These are phyloP conservation scores for Podarcis muralis DNA, from an alignment of 2,113 vertebrate genomes.

Conservation along the genomic window DNA sequence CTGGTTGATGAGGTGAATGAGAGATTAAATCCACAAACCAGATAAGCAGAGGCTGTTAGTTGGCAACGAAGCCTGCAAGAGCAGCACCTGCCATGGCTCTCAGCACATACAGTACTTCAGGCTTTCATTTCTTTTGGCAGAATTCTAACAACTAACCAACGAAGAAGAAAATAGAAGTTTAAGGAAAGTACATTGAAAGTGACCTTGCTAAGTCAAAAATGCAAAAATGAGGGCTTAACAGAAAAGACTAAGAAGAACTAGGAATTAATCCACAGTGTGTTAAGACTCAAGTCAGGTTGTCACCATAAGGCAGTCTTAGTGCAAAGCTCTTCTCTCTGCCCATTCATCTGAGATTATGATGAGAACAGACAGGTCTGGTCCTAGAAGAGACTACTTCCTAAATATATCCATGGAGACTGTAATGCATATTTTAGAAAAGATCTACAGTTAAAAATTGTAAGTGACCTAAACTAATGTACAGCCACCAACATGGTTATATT, in stretches of 20 bases:
- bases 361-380: slow-evolving; percentile 40
- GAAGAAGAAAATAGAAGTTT: not conserved
- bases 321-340: slow-evolving; percentile 12
- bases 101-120: slow-evolving; percentile 12
- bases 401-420: slow-evolving; percentile 7
- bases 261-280: slow-evolving; percentile 28
- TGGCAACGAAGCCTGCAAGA: slow-evolving; percentile 34
- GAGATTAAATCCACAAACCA: not conserved
- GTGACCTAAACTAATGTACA: not conserved
- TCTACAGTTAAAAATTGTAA: not conserved
- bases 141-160: not conserved
- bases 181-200: not conserved
- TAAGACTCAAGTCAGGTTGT: slow-evolving; percentile 31
- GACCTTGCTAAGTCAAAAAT: not conserved
- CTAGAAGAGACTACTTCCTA: slow-evolving; percentile 33
- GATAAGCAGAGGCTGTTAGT: not conserved
- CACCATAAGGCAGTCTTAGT: slow-evolving; percentile 61
- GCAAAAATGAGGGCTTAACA: not conserved
- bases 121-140: slow-evolving; percentile 2
- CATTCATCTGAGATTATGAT: slow-evolving; percentile 41
- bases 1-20: slow-evolving; percentile 9
- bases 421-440: slow-evolving; percentile 56
- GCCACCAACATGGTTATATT: not conserved
- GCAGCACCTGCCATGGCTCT: slow-evolving; percentile 36
- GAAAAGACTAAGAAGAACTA: not conserved